Evolutionary conservation across 1,140 invertebrate genomes (phyloP).

Genomic region (Pseudachorutes palmiensis): DNA sequence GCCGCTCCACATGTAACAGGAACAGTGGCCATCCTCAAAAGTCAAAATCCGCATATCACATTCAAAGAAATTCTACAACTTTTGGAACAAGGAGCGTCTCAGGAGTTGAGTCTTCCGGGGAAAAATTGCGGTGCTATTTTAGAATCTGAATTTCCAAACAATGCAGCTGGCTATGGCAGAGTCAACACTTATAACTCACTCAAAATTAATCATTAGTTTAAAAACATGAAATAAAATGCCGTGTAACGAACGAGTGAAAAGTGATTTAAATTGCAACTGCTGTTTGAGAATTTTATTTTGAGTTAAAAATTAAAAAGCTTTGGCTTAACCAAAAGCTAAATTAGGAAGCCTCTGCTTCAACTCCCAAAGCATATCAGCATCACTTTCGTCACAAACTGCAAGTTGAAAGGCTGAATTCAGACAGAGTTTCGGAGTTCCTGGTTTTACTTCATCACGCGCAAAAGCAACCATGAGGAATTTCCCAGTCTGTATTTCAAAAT

Average conservation of each 20-base stretch:
- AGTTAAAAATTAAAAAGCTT: no score
- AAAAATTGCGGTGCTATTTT: conserved; percentile 5
- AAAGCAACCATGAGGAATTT: no score
- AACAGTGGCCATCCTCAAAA: conserved; percentile 6
- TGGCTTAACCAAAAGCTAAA: no score
- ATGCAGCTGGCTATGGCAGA: conserved; percentile 12
- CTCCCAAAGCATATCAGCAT: no score
- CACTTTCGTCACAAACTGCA: no score
- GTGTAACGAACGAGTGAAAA: no score
- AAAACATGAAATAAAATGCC: neutral
- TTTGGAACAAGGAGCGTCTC: neutral
- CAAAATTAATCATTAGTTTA: neutral
- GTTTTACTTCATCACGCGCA: no score
- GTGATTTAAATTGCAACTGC: no score
- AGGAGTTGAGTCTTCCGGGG: neutral
- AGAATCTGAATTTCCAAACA: conserved; percentile 17
- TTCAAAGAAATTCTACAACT: conserved; percentile 7
- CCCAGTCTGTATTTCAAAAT: no score
- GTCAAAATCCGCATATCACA: conserved; percentile 11
- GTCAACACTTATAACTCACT: conserved; percentile 9
- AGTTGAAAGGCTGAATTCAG: neutral
- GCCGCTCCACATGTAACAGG: conserved; percentile 22
- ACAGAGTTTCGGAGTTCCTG: no score
- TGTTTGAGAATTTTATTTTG: no score
- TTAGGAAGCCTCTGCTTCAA: no score